Base-by-base conservation (phyloP, 2,113 vertebrate genomes). In the Sturnira hondurensis region DNA sequence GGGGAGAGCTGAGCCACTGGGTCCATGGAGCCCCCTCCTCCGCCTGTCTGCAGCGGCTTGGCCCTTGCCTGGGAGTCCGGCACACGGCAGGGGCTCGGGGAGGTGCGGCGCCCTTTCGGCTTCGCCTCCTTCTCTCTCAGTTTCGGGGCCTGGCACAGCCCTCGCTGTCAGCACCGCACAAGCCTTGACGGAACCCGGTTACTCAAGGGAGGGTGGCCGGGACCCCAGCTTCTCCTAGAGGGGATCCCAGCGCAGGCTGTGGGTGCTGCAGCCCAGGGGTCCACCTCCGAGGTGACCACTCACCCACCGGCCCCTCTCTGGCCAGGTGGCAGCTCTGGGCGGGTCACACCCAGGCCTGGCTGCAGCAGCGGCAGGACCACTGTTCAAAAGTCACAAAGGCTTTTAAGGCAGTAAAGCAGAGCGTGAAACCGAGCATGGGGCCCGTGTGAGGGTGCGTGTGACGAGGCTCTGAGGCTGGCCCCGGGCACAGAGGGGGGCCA, bases 41-140 rank as follows among this genome's bases (percentile, higher is more conserved):
- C 9, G 1, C 19, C 50, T 6, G 3, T 10, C 36, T 7, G 20
- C 56, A 58, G 22, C 56, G 9, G 56, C 56, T 24, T 6, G 3
- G 56, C 56, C 9, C 56, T 58, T 24, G 20, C 56, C 56, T 8
- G 5, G 56, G 20, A 19, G 52, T 54, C 10, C 52, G 11, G 13
- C 41, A 7, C 16, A 0, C 4, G 22, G 70, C 11, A 4, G 3
- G 38, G 14, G 0, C n/a, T 2, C 20, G 1, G 7, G 50, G 41
- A n/a, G 58, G 8, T 7, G 0, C 0, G 7, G 5, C 17, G 0
- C 73, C 12, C 56, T 36, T 1, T 0, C 9, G 20, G 26, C 4
- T 28, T 63, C 11, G 19, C 24, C n/a, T 36, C 0, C 38, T 26
- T 36, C 19, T 86, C 63, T 38, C 13, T 17, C 16, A 2, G 31